A percentile compares a stretch with the other conserved stretches of the same genome.
These are phyloP conservation scores for Thereva unica DNA, from an alignment of 2,888 invertebrate species.

Conservation along the genomic window DNA sequence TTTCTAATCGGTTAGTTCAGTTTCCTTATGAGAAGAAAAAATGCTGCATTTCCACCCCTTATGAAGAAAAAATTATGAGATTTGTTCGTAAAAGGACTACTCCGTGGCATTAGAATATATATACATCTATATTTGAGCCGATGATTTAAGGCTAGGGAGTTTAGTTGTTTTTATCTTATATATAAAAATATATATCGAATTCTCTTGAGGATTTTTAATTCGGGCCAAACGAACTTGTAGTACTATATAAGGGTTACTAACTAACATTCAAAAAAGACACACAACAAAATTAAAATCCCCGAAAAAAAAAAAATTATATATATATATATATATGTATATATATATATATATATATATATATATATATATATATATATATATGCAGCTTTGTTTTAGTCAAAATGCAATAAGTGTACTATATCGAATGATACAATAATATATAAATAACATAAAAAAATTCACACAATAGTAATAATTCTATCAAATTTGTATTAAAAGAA, in stretches of 20 bases:
- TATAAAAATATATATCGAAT: too few relatives aligned
- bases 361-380: constrained; percentile 26
- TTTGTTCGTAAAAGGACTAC: too few relatives aligned
- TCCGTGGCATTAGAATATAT: too few relatives aligned
- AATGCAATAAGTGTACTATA: constrained; percentile 26
- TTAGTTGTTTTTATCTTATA: too few relatives aligned
- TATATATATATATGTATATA: constrained; percentile 23
- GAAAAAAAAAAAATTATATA: constrained; percentile 1
- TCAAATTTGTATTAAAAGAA: constrained; percentile 14
- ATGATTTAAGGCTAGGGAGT: too few relatives aligned
- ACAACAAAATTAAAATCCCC: constrained; percentile 1
- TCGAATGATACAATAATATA: constrained; percentile 20
- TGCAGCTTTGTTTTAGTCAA: constrained; percentile 12
- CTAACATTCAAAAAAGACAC: background rate
- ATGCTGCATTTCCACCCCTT: constrained; percentile 24
- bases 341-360: constrained; percentile 21
- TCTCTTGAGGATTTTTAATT: constrained; percentile 11
- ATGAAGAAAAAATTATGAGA: too few relatives aligned
- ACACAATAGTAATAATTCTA: constrained; percentile 8
- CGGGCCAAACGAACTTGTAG: constrained; percentile 30
- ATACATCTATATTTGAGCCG: too few relatives aligned
- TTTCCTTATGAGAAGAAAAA: constrained; percentile 20
- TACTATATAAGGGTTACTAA: constrained; percentile 22
- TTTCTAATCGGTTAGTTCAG: constrained; percentile 18
- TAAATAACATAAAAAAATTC: constrained; percentile 13